These are phyloP conservation scores for Somateria mollissima DNA, from an alignment of 2,797 vertebrate species.

Conservation along the genomic window DNA sequence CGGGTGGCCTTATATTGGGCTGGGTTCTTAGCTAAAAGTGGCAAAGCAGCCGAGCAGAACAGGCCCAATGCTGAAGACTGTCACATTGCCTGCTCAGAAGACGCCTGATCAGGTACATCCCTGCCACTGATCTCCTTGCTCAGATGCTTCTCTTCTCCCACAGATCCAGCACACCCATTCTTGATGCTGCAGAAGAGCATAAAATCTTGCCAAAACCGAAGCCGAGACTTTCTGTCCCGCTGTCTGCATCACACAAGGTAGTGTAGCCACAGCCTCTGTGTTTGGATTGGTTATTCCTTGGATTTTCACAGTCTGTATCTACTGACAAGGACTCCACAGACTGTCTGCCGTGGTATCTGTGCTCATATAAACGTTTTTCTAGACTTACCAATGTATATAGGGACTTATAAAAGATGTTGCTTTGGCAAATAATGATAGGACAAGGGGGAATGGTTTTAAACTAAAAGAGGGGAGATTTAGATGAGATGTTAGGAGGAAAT, in stretches of 20 bases:
- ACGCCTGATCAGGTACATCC: neutral
- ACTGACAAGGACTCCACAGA: neutral
- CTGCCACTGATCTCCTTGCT: neutral
- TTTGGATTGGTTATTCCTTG: neutral
- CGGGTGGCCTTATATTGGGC: neutral
- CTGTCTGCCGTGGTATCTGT: neutral
- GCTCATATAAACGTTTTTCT: neutral
- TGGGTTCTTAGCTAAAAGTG: neutral
- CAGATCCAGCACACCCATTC: conserved; percentile 5
- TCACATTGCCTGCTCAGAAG: neutral
- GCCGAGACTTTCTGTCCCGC: neutral
- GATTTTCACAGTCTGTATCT: neutral
- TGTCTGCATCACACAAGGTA: conserved; percentile 54
- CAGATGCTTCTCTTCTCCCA: neutral
- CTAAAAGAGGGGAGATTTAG: no score
- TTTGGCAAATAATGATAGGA: no score
- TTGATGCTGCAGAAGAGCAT: neutral
- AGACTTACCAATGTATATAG: neutral
- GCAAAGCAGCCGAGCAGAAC: neutral
- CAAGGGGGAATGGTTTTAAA: no score
- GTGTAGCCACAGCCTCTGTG: neutral
- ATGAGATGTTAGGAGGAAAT: no score
- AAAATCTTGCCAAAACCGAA: conserved; percentile 26
- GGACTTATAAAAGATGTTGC: no score
- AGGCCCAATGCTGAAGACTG: neutral